These are phyloP conservation scores for Abramis brama DNA, from an alignment of 2,113 vertebrate genomes.

Conservation along the genomic window DNA sequence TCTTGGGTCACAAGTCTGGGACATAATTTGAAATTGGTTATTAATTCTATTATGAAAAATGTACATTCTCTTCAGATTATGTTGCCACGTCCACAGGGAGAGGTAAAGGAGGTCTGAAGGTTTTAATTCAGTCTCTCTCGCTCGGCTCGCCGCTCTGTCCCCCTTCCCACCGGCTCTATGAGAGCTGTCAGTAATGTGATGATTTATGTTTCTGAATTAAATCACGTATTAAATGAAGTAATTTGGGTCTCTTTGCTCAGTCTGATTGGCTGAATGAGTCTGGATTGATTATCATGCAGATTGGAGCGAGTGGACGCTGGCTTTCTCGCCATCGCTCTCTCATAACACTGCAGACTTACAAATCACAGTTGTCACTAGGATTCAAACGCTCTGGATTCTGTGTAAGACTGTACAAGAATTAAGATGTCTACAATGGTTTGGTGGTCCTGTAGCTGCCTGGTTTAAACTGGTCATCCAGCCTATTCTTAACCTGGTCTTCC, in stretches of 20 bases:
- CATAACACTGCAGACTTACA: slow-evolving; percentile 35
- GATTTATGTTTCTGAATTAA: slow-evolving; percentile 74
- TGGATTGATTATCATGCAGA: slow-evolving; percentile 70
- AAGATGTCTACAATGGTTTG: background rate
- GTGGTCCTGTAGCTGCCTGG: background rate
- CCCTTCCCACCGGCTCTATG: slow-evolving; percentile 52
- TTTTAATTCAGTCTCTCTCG: slow-evolving; percentile 49
- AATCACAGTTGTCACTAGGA: slow-evolving; percentile 36
- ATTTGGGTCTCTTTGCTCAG: slow-evolving; percentile 65
- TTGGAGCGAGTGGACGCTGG: slow-evolving; percentile 66
- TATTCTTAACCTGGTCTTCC: background rate
- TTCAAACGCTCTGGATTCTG: slow-evolving; percentile 16
- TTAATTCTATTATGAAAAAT: slow-evolving; percentile 64
- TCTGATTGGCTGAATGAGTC: slow-evolving; percentile 70
- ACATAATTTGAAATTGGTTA: slow-evolving; percentile 68
- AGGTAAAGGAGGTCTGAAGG: slow-evolving; percentile 25
- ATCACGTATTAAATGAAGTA: slow-evolving; percentile 74
- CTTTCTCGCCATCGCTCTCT: slow-evolving; percentile 58
- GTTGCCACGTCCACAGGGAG: slow-evolving; percentile 33
- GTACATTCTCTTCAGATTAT: slow-evolving; percentile 44
- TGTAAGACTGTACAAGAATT: slow-evolving; percentile 21
- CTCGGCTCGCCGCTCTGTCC: slow-evolving; percentile 44
- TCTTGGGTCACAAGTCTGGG: slow-evolving; percentile 61
- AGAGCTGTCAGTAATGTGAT: slow-evolving; percentile 65
- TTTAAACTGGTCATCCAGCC: background rate